A percentile compares a stretch with the other conserved stretches of the same genome.
Conservation (phyloP, 2,888 invertebrate species). For the Archips crataeganus region DNA sequence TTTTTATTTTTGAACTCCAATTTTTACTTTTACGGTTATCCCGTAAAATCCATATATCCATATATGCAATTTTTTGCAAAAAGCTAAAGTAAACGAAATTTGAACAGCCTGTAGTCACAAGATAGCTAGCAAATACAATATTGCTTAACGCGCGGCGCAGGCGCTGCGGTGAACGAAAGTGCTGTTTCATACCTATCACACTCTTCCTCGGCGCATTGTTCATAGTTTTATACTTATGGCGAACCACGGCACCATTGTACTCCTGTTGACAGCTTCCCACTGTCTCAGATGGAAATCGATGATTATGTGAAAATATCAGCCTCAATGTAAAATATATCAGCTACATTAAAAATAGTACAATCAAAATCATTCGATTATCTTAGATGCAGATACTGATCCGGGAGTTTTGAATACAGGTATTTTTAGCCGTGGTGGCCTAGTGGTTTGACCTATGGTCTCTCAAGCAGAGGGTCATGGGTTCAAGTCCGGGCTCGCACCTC, state of each 20-base stretch:
- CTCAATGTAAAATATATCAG: neutral
- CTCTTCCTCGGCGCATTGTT: slow-evolving; percentile 24
- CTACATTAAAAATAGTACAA: too few species aligned
- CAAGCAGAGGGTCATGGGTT: too few species aligned
- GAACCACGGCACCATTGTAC: neutral
- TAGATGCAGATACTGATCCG: too few species aligned
- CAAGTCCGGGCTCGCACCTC: too few species aligned
- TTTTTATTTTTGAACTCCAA: too few species aligned
- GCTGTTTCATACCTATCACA: slow-evolving; percentile 36
- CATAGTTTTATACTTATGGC: slow-evolving; percentile 8
- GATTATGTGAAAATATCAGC: slow-evolving; percentile 1
- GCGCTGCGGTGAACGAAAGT: slow-evolving; percentile 60
- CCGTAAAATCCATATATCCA: too few species aligned
- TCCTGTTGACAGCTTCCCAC: neutral
- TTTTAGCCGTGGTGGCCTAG: too few species aligned
- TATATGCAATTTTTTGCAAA: too few species aligned
- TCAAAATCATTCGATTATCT: too few species aligned
- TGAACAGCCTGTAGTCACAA: slow-evolving; percentile 47
- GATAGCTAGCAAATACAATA: slow-evolving; percentile 47
- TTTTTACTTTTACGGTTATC: too few species aligned
- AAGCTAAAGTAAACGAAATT: neutral
- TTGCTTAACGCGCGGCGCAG: slow-evolving; percentile 50
- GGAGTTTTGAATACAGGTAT: too few species aligned
- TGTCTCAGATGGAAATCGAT: neutral
- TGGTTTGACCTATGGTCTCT: too few species aligned